Base-by-base conservation (phyloP, 2,113 vertebrate genomes). In the Bagarius yarrelli region DNA sequence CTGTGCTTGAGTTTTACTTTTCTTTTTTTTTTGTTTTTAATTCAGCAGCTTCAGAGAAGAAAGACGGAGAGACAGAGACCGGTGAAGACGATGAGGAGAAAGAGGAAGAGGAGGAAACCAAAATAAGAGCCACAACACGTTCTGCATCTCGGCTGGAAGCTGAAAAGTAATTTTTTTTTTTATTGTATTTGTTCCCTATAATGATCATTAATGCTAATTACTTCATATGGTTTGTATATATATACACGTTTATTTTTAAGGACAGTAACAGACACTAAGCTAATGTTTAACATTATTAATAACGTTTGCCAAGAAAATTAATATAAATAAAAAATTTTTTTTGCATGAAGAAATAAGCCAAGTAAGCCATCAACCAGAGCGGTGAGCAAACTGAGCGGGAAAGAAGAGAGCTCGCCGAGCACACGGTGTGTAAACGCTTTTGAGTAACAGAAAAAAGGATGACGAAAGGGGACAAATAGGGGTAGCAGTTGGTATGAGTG, bases 91-190 rank as follows among this genome's bases (percentile, higher is more conserved):
- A 90, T 0, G 95, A 91, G 0, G 95, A 91, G 0, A 89, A 76
- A n/a, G 90, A 87, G 79, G 91, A 91, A 0, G 91, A 91, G 53
- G 91, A 91, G 5, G 90, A 90, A 27, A 91, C 80, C 0, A 85
- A 90, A 81, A 89, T 86, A 0, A 90, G 95, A 86, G 94, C 97
- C 40, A 98, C 95, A 47, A 97, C 96, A 0, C 92, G 97, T 8
- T 92, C 93, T 19, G 93, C 93, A 3, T 91, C 95, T 73, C 95
- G 96, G 55, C 90, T 96, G 75, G 97, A 98, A 88, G 95, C 96
- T 50, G 95, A 97, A 85, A 96, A 93, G 97, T 98, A 88, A 47
- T 5, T 8, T 47, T 47, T 47, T 40, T 40, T 40, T 40, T 3
- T 40, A 4, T 40, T 40, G 8, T 40, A 40, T 40, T 4, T 40